A percentile compares a stretch with the other conserved stretches of the same genome.
These are phyloP conservation scores for Bugula neritina DNA, from an alignment of 2,888 invertebrate species.

Conservation along the genomic window DNA sequence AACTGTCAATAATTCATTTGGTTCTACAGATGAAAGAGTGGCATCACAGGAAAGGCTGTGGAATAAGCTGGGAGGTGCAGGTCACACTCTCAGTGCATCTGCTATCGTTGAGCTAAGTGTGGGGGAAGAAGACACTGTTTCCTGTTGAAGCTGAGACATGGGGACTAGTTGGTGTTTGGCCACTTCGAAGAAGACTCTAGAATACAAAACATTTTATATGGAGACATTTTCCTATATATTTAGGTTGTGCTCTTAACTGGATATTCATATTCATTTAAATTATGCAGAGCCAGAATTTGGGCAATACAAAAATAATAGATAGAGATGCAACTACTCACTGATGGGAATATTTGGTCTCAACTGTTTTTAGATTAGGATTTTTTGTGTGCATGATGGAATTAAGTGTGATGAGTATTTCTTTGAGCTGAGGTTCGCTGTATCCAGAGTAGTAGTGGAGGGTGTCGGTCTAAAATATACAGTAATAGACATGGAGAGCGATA, in stretches of 20 bases:
- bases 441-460: conserved; percentile 57
- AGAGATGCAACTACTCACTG: conserved; percentile 53
- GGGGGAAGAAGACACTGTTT: neutral
- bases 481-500: no score
- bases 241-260: no score
- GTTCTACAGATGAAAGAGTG: no score
- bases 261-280: neutral
- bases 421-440: conserved; percentile 70
- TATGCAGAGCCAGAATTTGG: neutral
- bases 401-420: conserved; percentile 65
- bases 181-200: conserved; percentile 80
- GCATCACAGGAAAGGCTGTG: no score
- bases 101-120: neutral
- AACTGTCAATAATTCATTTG: no score
- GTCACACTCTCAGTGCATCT: neutral
- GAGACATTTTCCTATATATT: no score
- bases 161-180: conserved; percentile 65
- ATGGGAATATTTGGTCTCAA: conserved; percentile 88
- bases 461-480: conserved; percentile 41
- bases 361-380: conserved; percentile 74
- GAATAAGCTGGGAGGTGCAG: no score
- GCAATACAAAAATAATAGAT: neutral
- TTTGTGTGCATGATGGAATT: conserved; percentile 73
- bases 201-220: conserved; percentile 39
- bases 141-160: conserved; percentile 33